These are phyloP conservation scores for Neodiprion pinetum DNA, from an alignment of 1,140 invertebrate genomes.

Conservation along the genomic window DNA sequence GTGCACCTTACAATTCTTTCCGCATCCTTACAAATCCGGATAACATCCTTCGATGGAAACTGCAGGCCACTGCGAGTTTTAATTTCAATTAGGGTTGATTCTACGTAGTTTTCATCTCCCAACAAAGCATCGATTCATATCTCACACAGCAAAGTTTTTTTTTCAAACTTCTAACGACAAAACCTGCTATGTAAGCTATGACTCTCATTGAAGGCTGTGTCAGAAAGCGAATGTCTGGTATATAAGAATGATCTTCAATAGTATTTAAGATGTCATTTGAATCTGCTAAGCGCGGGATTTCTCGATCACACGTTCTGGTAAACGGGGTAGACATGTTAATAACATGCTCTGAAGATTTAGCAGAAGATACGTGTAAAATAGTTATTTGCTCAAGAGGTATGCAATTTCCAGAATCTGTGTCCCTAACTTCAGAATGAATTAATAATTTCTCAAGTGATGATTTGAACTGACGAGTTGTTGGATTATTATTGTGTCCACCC, in stretches of 20 bases:
- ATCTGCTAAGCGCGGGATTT: neutral
- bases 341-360: neutral
- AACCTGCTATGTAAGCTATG: neutral
- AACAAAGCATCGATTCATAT: no score
- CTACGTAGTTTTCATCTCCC: no score
- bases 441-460: conserved; percentile 22
- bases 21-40: no score
- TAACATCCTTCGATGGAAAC: no score
- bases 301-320: neutral
- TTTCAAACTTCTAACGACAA: neutral
- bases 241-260: neutral
- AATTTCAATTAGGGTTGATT: no score
- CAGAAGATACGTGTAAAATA: neutral
- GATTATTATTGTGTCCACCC: neutral
- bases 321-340: neutral
- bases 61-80: no score
- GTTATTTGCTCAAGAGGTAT: neutral
- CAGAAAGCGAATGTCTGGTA: neutral
- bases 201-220: neutral
- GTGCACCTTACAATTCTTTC: no score
- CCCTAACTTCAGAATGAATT: neutral
- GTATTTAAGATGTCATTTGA: neutral
- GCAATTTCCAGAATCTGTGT: neutral
- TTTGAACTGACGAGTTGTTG: conserved; percentile 23
- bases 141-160: neutral